Percentiles rank a stretch among this genome's conserved stretches.
Evolutionary conservation across 2,888 invertebrate species (phyloP).

Genomic region (Venusia cambrica): DNA sequence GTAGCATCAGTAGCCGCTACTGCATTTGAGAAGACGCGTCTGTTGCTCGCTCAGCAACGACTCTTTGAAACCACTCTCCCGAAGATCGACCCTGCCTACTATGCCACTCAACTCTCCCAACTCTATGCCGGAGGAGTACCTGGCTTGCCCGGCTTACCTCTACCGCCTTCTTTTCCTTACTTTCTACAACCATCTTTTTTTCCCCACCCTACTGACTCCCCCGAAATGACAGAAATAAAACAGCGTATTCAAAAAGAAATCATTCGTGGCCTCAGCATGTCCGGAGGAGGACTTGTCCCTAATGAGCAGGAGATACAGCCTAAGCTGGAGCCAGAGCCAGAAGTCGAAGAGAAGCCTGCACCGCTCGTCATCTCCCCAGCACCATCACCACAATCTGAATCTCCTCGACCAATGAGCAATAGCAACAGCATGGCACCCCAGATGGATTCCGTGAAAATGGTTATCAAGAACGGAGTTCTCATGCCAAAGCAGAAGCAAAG

Average conservation of each 20-base stretch:
- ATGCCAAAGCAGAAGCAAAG: constrained; percentile 96
- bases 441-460: constrained; percentile 90
- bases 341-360: constrained; percentile 70
- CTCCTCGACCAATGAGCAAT: constrained; percentile 61
- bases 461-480: constrained; percentile 93
- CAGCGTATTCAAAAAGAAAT: constrained; percentile 85
- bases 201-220: constrained; percentile 78
- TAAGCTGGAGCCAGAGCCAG: constrained; percentile 76
- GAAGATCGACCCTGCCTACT: constrained; percentile 83
- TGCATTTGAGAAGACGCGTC: constrained; percentile 78
- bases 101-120: constrained; percentile 82
- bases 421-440: constrained; percentile 62
- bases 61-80: constrained; percentile 82
- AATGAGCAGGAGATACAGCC: constrained; percentile 59
- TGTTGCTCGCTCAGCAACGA: constrained; percentile 84
- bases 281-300: constrained; percentile 84
- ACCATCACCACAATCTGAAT: constrained; percentile 71
- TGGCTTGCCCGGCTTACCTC: constrained; percentile 73
- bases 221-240: constrained; percentile 85
- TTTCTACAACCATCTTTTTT: constrained; percentile 82
- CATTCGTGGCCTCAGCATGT: constrained; percentile 84
- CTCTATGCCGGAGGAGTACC: constrained; percentile 81
- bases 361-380: constrained; percentile 61
- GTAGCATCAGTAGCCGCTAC: constrained; percentile 58
- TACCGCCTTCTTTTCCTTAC: constrained; percentile 83